phyloP scores from a whole-genome alignment of 2,888 invertebrate genomes.

The Saturnia japonica region DNA sequence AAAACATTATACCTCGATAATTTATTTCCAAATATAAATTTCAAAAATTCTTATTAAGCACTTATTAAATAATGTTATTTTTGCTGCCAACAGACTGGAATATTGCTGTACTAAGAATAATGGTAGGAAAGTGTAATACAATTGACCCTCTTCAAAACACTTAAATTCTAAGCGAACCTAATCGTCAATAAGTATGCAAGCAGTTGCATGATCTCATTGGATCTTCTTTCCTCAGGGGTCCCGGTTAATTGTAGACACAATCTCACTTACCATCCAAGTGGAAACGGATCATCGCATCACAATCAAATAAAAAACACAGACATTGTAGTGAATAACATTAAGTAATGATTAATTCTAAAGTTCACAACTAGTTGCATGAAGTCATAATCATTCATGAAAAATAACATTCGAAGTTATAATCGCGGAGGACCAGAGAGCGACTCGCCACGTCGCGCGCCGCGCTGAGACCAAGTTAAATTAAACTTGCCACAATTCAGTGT shows the following conservation, averaged over 20 bases:
- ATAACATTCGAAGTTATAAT: conserved; percentile 75
- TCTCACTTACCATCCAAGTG: too few relatives aligned
- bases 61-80: too few relatives aligned
- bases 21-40: too few relatives aligned
- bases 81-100: too few relatives aligned
- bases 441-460: too few relatives aligned
- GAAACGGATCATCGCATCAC: not conserved
- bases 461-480: conserved; percentile 68
- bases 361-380: conserved; percentile 66
- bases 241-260: too few relatives aligned
- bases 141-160: not conserved
- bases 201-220: not conserved
- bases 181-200: not conserved
- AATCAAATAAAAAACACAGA: not conserved
- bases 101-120: too few relatives aligned
- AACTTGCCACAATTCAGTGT: conserved; percentile 65
- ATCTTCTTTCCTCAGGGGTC: not conserved
- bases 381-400: conserved; percentile 78
- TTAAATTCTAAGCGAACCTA: not conserved
- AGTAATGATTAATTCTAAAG: conserved; percentile 19
- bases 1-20: too few relatives aligned
- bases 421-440: conserved; percentile 55
- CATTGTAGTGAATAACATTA: not conserved
- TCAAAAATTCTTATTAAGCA: too few relatives aligned
- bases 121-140: not conserved